Base-by-base conservation (phyloP, 1,140 invertebrate species). In the Drosophila trapezifrons region DNA sequence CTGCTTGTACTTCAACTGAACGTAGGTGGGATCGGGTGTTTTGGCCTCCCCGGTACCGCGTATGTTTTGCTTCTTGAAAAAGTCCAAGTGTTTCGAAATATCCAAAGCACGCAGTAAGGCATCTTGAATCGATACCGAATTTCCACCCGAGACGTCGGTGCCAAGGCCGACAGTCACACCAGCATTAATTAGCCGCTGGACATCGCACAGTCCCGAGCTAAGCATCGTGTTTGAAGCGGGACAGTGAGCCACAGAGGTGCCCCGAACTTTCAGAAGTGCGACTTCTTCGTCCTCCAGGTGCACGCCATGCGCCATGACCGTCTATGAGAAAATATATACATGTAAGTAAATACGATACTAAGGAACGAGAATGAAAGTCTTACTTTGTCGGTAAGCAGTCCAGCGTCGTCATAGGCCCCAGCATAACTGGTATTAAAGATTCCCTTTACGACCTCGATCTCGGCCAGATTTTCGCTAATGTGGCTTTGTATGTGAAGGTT, bases 61-160 rank as follows among this genome's bases (percentile, higher is more conserved):
- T 27, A 92, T 90, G 15, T 86, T 35, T 29, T 92, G 91, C 20
- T 79, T 93, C 60, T 81, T 92, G 70, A 64, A 91, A 66, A 71
- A 95, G 91, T 74, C 93, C 7, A 96, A 74, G 85, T 95, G 94
- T 70, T 94, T 95, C 0, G 97, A 97, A 7, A 95, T 94, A 79
- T 95, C 94, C 73, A 98, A 93, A 6, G 96, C 93, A 7, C 94
- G 93, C 71, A 95, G 93, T 89, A 98, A 96, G 10, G 94, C 94
- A 74, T 97, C 94, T 52, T 98, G 80, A 25, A 98, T 96, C 5
- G 95, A 96, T 1, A 95, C 92, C 60, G 93, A 96, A 82, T 96
- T 95, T 2, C 97, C 97, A 13, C 96, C 97, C 3, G 96, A 94
- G 37, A 98, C 95, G 93, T 98, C 97, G 96, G 97, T 97, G 75